phyloP scores from a whole-genome alignment of 1,140 invertebrate genomes.

The Conus betulinus region DNA sequence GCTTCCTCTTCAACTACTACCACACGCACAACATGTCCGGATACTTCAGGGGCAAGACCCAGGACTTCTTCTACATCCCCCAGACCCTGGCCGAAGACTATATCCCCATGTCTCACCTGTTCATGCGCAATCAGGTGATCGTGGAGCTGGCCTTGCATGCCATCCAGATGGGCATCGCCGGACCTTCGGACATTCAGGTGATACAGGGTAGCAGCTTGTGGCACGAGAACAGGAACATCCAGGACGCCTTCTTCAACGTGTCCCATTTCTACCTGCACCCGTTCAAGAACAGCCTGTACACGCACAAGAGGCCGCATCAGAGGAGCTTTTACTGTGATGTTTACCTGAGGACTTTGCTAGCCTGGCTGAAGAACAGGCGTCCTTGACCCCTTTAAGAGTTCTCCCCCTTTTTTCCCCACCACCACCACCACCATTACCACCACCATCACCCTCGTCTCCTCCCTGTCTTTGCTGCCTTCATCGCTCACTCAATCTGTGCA shows the following conservation, averaged over 20 bases:
- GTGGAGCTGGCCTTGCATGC: constrained; percentile 22
- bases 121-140: neutral
- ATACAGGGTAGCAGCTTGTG: constrained; percentile 17
- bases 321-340: constrained; percentile 18
- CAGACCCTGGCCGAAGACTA: neutral
- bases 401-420: no score
- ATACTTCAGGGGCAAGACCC: neutral
- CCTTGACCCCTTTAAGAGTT: no score
- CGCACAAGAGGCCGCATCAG: no score
- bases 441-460: no score
- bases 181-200: neutral
- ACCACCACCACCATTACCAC: no score
- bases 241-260: neutral
- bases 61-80: constrained; percentile 30
- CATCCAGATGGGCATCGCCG: neutral
- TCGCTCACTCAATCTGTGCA: no score
- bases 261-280: constrained; percentile 19
- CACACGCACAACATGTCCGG: constrained; percentile 2
- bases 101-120: neutral
- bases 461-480: no score
- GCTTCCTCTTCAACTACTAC: constrained; percentile 28
- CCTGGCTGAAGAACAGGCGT: neutral
- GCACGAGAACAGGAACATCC: neutral
- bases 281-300: constrained; percentile 12
- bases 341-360: neutral